Conservation (phyloP, 1,140 invertebrate genomes). For the Drosophila sechellia region DNA sequence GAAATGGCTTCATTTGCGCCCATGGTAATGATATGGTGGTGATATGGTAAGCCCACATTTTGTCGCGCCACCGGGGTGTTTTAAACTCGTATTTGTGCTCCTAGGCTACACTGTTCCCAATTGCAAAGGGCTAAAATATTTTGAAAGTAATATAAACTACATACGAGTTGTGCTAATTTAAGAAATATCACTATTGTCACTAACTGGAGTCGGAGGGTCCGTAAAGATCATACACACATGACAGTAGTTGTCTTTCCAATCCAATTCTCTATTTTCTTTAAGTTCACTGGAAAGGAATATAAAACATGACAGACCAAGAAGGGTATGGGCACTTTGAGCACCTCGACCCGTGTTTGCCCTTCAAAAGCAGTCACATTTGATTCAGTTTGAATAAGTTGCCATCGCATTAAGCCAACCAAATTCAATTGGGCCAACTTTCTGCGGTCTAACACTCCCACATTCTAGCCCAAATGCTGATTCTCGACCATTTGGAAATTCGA, state of each 20-base stretch:
- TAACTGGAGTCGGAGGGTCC: too few relatives aligned
- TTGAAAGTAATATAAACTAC: too few relatives aligned
- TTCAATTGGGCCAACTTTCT: slow-evolving; percentile 64
- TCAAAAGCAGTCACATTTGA: slow-evolving; percentile 3
- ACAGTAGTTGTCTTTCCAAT: too few relatives aligned
- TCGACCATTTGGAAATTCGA: slow-evolving; percentile 43
- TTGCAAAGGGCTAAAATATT: background rate
- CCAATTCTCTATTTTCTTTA: background rate
- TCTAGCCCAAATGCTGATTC: slow-evolving; percentile 47
- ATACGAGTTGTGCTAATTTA: too few relatives aligned
- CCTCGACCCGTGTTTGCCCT: slow-evolving; percentile 5
- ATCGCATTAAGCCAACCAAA: slow-evolving; percentile 29
- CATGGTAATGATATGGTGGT: slow-evolving; percentile 48
- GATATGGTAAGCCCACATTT: slow-evolving; percentile 13
- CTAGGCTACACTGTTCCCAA: slow-evolving; percentile 18
- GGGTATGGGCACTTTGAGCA: background rate
- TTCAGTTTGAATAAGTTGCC: slow-evolving; percentile 1
- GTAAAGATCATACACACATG: too few relatives aligned
- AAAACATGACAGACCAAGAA: slow-evolving; percentile 13
- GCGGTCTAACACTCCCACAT: slow-evolving; percentile 50
- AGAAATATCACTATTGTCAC: too few relatives aligned
- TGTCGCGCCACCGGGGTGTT: slow-evolving; percentile 12
- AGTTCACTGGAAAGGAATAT: background rate
- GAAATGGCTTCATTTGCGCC: slow-evolving; percentile 70
- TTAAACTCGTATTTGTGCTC: slow-evolving; percentile 29